phyloP scores from a whole-genome alignment of 2,888 invertebrate genomes.

The Cephus spinipes region DNA sequence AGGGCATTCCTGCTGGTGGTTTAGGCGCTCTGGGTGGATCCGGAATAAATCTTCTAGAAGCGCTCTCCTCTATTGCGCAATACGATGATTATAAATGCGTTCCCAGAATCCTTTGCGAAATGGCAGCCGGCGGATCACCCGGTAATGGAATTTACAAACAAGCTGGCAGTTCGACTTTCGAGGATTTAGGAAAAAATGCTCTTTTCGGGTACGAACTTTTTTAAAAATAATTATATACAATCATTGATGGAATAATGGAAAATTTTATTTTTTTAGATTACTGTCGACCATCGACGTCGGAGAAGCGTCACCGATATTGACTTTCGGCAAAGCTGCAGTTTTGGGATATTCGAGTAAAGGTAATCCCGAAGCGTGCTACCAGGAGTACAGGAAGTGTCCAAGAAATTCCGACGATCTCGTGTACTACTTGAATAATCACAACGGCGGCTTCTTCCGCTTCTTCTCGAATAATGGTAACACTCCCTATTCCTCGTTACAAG shows the following conservation, averaged over 20 bases:
- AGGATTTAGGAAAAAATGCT: slow-evolving; percentile 58
- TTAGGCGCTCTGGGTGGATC: slow-evolving; percentile 9
- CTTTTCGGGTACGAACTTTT: slow-evolving; percentile 71
- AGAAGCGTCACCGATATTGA: slow-evolving; percentile 74
- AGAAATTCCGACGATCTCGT: slow-evolving; percentile 78
- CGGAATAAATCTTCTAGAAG: slow-evolving; percentile 58
- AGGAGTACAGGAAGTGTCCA: slow-evolving; percentile 81
- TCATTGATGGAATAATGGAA: slow-evolving; percentile 6
- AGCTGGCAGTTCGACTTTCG: slow-evolving; percentile 42
- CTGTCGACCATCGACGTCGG: slow-evolving; percentile 71
- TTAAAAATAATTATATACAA: slow-evolving; percentile 14
- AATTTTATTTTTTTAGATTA: slow-evolving; percentile 66
- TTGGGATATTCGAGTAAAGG: slow-evolving; percentile 79
- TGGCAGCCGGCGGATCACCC: slow-evolving; percentile 68
- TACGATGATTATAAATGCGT: slow-evolving; percentile 86
- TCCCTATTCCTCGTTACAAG: neutral
- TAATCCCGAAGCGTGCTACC: slow-evolving; percentile 71
- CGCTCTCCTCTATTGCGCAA: slow-evolving; percentile 73
- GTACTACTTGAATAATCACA: slow-evolving; percentile 85
- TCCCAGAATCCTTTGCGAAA: slow-evolving; percentile 82
- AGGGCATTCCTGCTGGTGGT: slow-evolving; percentile 22
- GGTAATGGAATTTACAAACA: slow-evolving; percentile 46
- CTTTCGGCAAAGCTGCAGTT: slow-evolving; percentile 81
- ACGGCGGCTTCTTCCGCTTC: slow-evolving; percentile 86
- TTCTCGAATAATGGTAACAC: slow-evolving; percentile 66